Evolutionary conservation across 2,797 vertebrate species (phyloP).

Genomic region (Tragopan temminckii): DNA sequence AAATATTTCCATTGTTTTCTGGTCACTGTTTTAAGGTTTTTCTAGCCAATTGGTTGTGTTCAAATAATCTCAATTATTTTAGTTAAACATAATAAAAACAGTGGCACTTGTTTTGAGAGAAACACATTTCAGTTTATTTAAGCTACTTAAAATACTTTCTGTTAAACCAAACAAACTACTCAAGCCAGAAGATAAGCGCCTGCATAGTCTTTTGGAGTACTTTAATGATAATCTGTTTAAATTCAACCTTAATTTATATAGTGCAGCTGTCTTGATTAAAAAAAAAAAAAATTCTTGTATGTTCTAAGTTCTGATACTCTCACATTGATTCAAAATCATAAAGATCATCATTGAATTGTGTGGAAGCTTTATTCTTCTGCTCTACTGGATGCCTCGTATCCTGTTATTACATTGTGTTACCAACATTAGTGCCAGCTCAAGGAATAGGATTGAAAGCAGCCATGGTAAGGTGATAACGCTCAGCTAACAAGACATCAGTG

Average conservation of each 20-base stretch:
- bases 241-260: neutral
- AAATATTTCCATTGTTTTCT: constrained; percentile 1
- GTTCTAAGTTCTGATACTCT: neutral
- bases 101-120: neutral
- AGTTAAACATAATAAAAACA: neutral
- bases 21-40: neutral
- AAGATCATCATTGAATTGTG: neutral
- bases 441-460: neutral
- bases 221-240: neutral
- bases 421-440: neutral
- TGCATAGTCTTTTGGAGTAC: neutral
- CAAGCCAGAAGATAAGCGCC: neutral
- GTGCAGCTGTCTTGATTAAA: neutral
- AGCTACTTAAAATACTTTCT: neutral
- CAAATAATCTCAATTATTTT: neutral
- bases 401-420: neutral
- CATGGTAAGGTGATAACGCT: neutral
- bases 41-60: neutral
- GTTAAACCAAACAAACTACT: neutral
- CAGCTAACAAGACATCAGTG: neutral
- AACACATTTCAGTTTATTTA: neutral
- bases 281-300: neutral
- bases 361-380: neutral
- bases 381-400: neutral
- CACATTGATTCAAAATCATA: neutral